phyloP scores from a whole-genome alignment of 2,888 invertebrate species.

The Epistrophella euchroma region DNA sequence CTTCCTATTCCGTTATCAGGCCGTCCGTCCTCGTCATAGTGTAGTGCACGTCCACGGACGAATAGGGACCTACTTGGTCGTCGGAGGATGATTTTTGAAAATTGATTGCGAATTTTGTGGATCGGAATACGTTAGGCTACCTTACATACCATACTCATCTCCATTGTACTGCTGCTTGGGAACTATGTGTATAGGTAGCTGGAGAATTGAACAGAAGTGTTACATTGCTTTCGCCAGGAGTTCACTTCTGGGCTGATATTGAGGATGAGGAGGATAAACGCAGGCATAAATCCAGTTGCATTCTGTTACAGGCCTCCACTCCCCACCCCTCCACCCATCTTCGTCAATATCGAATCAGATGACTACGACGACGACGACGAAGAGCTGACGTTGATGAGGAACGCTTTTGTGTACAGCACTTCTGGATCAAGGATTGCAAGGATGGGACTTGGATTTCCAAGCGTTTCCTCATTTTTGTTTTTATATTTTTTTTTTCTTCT shows the following conservation, averaged over 20 bases:
- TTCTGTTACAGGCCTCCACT: not conserved
- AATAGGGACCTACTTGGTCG: slow-evolving; percentile 10
- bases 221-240: slow-evolving; percentile 40
- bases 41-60: not conserved
- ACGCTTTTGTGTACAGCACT: slow-evolving; percentile 57
- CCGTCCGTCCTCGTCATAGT: slow-evolving; percentile 20
- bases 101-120: slow-evolving; percentile 74
- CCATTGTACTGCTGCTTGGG: slow-evolving; percentile 22
- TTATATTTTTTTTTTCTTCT: slow-evolving; percentile 1
- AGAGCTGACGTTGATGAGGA: slow-evolving; percentile 60
- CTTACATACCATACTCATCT: slow-evolving; percentile 58
- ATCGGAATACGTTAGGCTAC: slow-evolving; percentile 66
- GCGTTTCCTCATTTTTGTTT: slow-evolving; percentile 24
- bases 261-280: slow-evolving; percentile 26
- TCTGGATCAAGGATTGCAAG: slow-evolving; percentile 52
- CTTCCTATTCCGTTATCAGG: slow-evolving; percentile 62
- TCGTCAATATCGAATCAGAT: slow-evolving; percentile 33
- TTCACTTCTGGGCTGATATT: not conserved
- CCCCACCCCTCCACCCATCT: not conserved
- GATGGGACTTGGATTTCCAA: slow-evolving; percentile 44
- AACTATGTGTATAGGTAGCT: slow-evolving; percentile 28
- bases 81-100: slow-evolving; percentile 68
- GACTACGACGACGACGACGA: slow-evolving; percentile 17
- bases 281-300: slow-evolving; percentile 29
- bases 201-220: slow-evolving; percentile 48